These are phyloP conservation scores for Engraulis encrasicolus DNA, from an alignment of 2,113 vertebrate species.

Conservation along the genomic window DNA sequence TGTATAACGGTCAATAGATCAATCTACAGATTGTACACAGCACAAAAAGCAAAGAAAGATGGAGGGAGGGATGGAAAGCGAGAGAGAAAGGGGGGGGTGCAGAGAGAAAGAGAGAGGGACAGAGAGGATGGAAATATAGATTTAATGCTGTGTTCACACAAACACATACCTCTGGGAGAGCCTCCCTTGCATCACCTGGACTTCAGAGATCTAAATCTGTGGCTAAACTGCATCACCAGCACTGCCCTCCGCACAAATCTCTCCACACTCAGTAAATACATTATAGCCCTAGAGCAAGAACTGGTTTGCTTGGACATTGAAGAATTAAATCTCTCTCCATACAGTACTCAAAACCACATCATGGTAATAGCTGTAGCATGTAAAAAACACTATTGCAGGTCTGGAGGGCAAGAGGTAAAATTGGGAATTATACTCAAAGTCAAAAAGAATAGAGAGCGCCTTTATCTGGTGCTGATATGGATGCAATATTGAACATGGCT, in stretches of 20 bases:
- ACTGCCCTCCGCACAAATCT: not conserved
- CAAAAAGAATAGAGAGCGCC: too few relatives aligned
- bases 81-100: not conserved
- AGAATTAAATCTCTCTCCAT: too few relatives aligned
- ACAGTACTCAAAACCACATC: too few relatives aligned
- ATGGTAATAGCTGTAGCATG: too few relatives aligned
- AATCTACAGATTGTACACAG: not conserved
- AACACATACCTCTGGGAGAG: not conserved
- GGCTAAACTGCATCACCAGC: not conserved
- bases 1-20: constrained; percentile 9
- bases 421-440: too few relatives aligned
- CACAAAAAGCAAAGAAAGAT: not conserved
- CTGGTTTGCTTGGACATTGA: too few relatives aligned
- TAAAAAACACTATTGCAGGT: too few relatives aligned
- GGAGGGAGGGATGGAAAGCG: not conserved
- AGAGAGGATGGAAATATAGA: not conserved
- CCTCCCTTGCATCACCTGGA: not conserved
- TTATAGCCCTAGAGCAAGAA: too few relatives aligned
- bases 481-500: not conserved
- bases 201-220: not conserved
- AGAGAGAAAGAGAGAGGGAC: not conserved
- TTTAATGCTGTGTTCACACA: not conserved
- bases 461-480: too few relatives aligned
- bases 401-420: too few relatives aligned
- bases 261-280: not conserved